phyloP scores from a whole-genome alignment of 2,888 invertebrate species.

The Drosophila pegasa region DNA sequence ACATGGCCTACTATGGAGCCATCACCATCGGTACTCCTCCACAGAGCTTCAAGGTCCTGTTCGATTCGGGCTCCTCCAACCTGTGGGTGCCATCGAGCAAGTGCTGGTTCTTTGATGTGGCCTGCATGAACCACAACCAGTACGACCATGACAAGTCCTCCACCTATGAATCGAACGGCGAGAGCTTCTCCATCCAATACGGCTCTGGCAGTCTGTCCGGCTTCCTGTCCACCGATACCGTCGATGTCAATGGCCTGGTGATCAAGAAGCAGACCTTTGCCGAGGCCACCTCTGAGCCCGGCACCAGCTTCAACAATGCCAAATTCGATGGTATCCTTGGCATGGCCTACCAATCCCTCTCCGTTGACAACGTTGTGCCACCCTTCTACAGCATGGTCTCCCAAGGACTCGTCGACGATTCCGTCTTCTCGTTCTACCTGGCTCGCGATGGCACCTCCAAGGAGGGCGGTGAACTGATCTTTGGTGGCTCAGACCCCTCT shows the following conservation, averaged over 20 bases:
- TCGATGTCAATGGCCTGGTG: slow-evolving; percentile 88
- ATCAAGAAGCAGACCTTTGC: slow-evolving; percentile 95
- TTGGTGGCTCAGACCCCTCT: slow-evolving; percentile 96
- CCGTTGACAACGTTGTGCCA: slow-evolving; percentile 94
- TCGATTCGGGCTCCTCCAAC: slow-evolving; percentile 99
- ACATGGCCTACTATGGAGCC: slow-evolving; percentile 98
- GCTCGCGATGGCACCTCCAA: slow-evolving; percentile 87
- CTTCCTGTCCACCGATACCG: slow-evolving; percentile 95
- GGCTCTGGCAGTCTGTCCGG: slow-evolving; percentile 98
- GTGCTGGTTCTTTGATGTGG: slow-evolving; percentile 90
- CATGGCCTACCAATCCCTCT: slow-evolving; percentile 93
- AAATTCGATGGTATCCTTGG: slow-evolving; percentile 99
- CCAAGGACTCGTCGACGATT: slow-evolving; percentile 89
- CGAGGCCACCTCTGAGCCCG: slow-evolving; percentile 97
- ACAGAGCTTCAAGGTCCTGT: slow-evolving; percentile 96
- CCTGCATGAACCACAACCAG: slow-evolving; percentile 97
- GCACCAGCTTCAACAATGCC: slow-evolving; percentile 96
- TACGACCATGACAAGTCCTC: slow-evolving; percentile 94
- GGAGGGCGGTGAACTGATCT: slow-evolving; percentile 90
- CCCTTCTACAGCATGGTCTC: slow-evolving; percentile 96
- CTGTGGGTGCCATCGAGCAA: slow-evolving; percentile 99
- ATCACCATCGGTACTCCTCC: slow-evolving; percentile 96
- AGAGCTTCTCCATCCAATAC: slow-evolving; percentile 95
- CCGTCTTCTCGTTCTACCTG: slow-evolving; percentile 97
- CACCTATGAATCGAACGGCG: slow-evolving; percentile 94